phyloP scores from a whole-genome alignment of 2,797 vertebrate species.

The Tamandua tetradactyla region DNA sequence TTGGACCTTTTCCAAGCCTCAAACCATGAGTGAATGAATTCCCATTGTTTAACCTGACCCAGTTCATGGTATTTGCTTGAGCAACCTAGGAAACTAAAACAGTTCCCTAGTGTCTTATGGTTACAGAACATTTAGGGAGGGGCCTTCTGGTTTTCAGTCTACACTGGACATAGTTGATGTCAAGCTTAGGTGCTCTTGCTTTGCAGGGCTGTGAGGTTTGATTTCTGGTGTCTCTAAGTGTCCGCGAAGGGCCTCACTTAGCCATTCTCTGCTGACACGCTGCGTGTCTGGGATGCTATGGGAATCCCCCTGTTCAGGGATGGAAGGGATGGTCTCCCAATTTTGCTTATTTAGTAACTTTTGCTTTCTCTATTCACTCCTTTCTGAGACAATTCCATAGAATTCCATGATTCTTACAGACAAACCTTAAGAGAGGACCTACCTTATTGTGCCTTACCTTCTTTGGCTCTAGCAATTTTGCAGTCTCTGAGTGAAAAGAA shows the following conservation, averaged over 20 bases:
- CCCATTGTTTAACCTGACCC: too few species aligned
- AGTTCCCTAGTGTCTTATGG: not conserved
- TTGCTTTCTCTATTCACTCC: not conserved
- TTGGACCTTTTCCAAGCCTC: too few species aligned
- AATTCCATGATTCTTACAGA: not conserved
- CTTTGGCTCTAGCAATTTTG: not conserved
- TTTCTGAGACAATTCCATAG: not conserved
- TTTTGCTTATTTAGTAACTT: not conserved
- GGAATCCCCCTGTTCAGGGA: too few species aligned
- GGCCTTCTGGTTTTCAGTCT: not conserved
- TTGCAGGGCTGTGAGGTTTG: not conserved
- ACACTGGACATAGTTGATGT: too few species aligned
- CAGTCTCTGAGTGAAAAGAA: not conserved
- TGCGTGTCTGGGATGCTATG: not conserved
- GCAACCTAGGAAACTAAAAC: too few species aligned
- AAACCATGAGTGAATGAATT: too few species aligned
- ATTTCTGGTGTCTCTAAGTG: not conserved
- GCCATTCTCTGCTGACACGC: not conserved
- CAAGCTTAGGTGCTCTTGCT: not conserved
- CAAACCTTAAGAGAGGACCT: not conserved
- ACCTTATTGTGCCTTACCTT: not conserved
- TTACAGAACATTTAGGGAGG: not conserved
- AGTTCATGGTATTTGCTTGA: too few species aligned
- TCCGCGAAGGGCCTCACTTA: not conserved
- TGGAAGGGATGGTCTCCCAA: not conserved